phyloP scores from a whole-genome alignment of 2,888 invertebrate genomes.

The Latrodectus elegans region DNA sequence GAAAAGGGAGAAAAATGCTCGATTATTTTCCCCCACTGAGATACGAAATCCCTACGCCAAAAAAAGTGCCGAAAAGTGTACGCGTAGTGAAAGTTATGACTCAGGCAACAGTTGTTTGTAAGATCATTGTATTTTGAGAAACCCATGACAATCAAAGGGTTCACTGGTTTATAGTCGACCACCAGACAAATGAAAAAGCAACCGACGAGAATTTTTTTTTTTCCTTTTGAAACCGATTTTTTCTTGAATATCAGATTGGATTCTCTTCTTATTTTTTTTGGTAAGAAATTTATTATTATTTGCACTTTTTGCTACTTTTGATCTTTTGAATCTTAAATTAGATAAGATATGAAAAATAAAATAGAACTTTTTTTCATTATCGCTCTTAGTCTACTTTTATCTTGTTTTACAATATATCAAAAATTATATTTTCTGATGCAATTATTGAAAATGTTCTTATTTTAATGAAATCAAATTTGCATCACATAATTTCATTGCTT shows the following conservation, averaged over 20 bases:
- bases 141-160: constrained; percentile 43
- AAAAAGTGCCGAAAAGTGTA: constrained; percentile 29
- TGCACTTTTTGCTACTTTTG: neutral
- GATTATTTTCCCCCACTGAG: constrained; percentile 6
- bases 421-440: no score
- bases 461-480: no score
- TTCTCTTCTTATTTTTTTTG: neutral
- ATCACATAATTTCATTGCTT: no score
- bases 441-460: no score
- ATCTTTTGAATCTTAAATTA: no score
- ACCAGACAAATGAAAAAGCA: neutral
- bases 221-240: neutral
- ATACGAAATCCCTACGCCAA: constrained; percentile 26
- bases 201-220: neutral
- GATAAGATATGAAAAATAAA: no score
- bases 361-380: no score
- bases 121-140: constrained; percentile 61
- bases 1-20: constrained; percentile 15
- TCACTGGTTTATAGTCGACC: constrained; percentile 19
- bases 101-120: constrained; percentile 61
- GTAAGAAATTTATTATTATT: neutral
- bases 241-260: neutral
- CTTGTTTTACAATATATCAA: no score
- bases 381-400: no score
- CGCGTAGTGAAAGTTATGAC: constrained; percentile 54